Base-by-base conservation (phyloP, 2,888 invertebrate species). In the Ditylenchus weischeri region DNA sequence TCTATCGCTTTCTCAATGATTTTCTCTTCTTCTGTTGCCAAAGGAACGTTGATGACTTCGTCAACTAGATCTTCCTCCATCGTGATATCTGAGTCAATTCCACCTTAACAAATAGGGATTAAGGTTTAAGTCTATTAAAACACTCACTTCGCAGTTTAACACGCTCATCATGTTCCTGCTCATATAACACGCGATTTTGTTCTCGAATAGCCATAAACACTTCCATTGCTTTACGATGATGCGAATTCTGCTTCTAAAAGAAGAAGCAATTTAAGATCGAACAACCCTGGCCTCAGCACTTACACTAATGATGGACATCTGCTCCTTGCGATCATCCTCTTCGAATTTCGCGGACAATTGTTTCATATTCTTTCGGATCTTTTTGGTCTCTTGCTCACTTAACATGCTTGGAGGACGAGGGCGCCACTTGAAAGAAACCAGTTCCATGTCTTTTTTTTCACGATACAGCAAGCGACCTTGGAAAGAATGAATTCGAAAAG, bases 401-500 rank as follows among this genome's bases (percentile, higher is more conserved):
- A 99, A 87, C 43, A 94, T 87, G 47, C 92, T 89, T 0, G 90
- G 88, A 0, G 95, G 94, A 57, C 96, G 88, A 29, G 98, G 98
- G 75, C 98, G 88, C 96, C 96, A 98, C 82, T 92, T 87, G 83
- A 93, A 89, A 86, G 94, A 93, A 65, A 92, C 92, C 84, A 98
- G 93, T 5, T 2, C 11, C 62, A 90, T 90, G 79, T 94, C 95
- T 77, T 93, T 87, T 85, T 91, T 90, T 71, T 92, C 90, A 79
- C 94, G 87, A 76, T 89, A 88, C 59, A 91, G 84, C 70, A 90
- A 86, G 74, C 88, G 74, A 21, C 82, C 82, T 69, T 98, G 96
- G 90, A 98, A 96, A 48, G 93, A 92, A 91, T 95, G 95, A 83
- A 98, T 89, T 88, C 93, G 93, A 85, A 92, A 98, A 2, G 93